Evolutionary conservation across 1,140 invertebrate species (phyloP), one percentile per base, ranked within the genome.

Genomic region (Drosophila equinoxialis): DNA sequence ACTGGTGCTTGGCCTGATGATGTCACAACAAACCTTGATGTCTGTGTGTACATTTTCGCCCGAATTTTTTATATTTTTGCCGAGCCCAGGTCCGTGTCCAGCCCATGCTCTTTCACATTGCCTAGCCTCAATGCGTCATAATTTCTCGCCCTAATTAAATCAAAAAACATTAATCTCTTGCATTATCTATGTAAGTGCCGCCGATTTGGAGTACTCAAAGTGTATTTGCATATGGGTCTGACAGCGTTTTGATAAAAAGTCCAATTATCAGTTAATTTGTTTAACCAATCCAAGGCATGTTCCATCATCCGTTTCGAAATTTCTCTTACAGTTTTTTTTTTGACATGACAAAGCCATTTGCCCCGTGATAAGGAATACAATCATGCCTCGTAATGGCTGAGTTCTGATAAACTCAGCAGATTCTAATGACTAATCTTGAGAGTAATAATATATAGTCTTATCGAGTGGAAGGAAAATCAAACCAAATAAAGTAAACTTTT

Each of bases 1-100:
- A 86, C 79, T 86, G 82, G 66, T 79, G 14, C 8, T 23, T 39
- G 37, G 30, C 30, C 10, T 87, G 82, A 86, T 86, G 82, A 86
- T 87, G 83, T 86, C 83, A 86, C 83, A 79, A 68, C 59, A 66
- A 86, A 74, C 83, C 83, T 87, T 83, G 69, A 72, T 61, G 66
- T 69, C 67, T 75, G 68, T 79, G 58, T 83, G 66, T 69, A 66
- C 74, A 66, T 68, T 74, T 64, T 51, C 64, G 66, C 41, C 63
- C 54, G 63, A 76, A 65, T 62, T 58, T 39, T 59, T 26, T 14
- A 65, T 62, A 65, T 39, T 59, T 26, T 14, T 59, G 62, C 80
- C 71, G 60, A 30, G 58, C 68, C 63, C 69, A 75, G 71, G 71
- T 55, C 70, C 59, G 54, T 33, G n/a, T 62, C 76, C 59, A 76